Evolutionary conservation across 2,888 invertebrate species (phyloP).

Genomic region (Plebejus anna): DNA sequence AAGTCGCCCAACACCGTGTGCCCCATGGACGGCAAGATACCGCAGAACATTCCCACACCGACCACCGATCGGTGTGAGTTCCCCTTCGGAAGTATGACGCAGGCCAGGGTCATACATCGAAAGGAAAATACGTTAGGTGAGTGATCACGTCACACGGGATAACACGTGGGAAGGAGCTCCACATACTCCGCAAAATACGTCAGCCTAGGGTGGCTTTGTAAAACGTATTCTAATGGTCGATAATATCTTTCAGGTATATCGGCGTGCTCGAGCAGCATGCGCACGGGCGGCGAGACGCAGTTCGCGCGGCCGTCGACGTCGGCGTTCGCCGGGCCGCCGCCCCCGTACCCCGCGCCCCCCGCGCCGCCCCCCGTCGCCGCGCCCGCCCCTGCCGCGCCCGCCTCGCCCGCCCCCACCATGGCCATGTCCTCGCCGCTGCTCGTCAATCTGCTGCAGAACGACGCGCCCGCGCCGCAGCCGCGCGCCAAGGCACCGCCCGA

Average conservation of each 20-base stretch:
- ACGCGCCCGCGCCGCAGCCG: slow-evolving; percentile 76
- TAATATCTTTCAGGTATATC: slow-evolving; percentile 38
- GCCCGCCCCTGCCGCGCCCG: slow-evolving; percentile 42
- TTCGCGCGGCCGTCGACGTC: slow-evolving; percentile 41
- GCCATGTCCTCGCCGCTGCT: slow-evolving; percentile 93
- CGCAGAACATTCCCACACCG: slow-evolving; percentile 78
- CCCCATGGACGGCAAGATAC: slow-evolving; percentile 87
- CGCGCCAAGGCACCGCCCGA: slow-evolving; percentile 59
- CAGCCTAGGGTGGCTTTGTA: background rate
- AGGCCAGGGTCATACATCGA: slow-evolving; percentile 91
- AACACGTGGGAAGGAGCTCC: background rate
- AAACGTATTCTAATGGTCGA: background rate
- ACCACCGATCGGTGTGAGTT: slow-evolving; percentile 82
- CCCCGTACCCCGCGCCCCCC: slow-evolving; percentile 54
- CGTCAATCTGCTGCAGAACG: slow-evolving; percentile 95
- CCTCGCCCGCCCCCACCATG: slow-evolving; percentile 72
- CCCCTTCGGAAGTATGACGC: slow-evolving; percentile 95
- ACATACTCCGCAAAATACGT: background rate
- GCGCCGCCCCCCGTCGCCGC: slow-evolving; percentile 42
- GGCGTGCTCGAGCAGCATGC: slow-evolving; percentile 34
- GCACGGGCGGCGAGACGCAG: slow-evolving; percentile 36
- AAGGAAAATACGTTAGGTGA: slow-evolving; percentile 81
- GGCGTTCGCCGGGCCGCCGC: slow-evolving; percentile 61
- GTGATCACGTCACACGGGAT: slow-evolving; percentile 31
- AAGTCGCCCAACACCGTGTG: slow-evolving; percentile 94